These are phyloP conservation scores for Trichomycterus rosablanca DNA, from an alignment of 2,113 vertebrate species.

Conservation along the genomic window DNA sequence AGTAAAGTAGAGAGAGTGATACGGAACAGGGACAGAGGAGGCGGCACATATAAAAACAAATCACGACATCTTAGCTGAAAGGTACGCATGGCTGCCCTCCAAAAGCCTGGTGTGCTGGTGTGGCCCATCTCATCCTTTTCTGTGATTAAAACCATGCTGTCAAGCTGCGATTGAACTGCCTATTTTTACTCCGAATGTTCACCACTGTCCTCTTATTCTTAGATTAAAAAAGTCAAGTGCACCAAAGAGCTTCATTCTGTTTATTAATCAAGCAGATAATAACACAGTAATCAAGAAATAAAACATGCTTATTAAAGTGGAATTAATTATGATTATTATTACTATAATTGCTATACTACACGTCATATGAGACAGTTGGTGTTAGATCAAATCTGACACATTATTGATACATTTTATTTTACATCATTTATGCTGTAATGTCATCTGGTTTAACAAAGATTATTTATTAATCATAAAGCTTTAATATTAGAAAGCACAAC, in stretches of 20 bases:
- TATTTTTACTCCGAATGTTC: constrained; percentile 50
- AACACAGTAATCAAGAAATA: constrained; percentile 8
- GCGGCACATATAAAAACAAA: constrained; percentile 50
- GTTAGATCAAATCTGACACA: too few relatives aligned
- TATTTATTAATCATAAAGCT: too few relatives aligned
- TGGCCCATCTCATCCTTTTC: constrained; percentile 50
- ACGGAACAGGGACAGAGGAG: constrained; percentile 11
- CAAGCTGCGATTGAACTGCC: constrained; percentile 39
- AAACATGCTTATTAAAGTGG: too few relatives aligned
- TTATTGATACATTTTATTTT: too few relatives aligned
- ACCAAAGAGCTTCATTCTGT: constrained; percentile 25
- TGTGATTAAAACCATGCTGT: constrained; percentile 57
- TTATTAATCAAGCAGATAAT: constrained; percentile 9
- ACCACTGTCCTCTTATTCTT: constrained; percentile 39
- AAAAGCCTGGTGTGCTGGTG: constrained; percentile 55
- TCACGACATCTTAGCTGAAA: constrained; percentile 59
- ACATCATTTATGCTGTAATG: too few relatives aligned
- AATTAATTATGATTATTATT: not conserved
- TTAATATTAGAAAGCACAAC: too few relatives aligned
- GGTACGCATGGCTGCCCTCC: constrained; percentile 60
- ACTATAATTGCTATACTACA: not conserved
- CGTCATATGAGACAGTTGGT: too few relatives aligned
- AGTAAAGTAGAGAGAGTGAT: constrained; percentile 7
- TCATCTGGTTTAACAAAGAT: too few relatives aligned
- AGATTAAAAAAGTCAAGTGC: constrained; percentile 39